Evolutionary conservation across 1,140 invertebrate genomes (phyloP).

Genomic region (Drosophila oshimai): DNA sequence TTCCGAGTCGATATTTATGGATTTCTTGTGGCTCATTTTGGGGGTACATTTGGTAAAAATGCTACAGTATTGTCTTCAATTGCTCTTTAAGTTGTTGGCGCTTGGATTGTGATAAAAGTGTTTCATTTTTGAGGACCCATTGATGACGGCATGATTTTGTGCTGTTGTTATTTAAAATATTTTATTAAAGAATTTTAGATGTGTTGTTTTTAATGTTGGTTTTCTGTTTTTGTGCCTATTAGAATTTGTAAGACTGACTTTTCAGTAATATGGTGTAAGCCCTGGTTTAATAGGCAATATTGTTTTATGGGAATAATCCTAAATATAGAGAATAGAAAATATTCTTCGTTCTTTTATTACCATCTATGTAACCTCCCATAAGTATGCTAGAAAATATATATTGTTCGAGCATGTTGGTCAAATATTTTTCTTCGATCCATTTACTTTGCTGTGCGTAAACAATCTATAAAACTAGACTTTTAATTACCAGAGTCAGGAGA

Average conservation of each 20-base stretch:
- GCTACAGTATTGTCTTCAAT: constrained; percentile 1
- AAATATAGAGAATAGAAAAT: no score
- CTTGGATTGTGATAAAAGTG: not conserved
- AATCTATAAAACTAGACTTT: constrained; percentile 42
- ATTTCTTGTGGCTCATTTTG: constrained; percentile 37
- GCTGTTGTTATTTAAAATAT: no score
- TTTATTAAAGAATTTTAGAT: no score
- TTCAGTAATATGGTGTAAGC: no score
- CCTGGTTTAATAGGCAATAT: no score
- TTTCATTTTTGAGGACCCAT: not conserved
- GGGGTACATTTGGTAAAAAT: not conserved
- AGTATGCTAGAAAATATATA: not conserved
- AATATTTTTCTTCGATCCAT: constrained; percentile 1
- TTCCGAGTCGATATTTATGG: constrained; percentile 40
- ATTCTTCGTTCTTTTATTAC: no score
- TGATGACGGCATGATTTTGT: no score
- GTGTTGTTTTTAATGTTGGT: no score
- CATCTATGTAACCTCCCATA: not conserved
- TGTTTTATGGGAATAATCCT: no score
- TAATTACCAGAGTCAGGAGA: constrained; percentile 50
- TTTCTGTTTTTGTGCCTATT: no score
- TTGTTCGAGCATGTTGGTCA: not conserved
- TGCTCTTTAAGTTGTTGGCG: not conserved
- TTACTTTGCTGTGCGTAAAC: constrained; percentile 4
- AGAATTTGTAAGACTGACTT: no score